Conservation (phyloP, 2,113 vertebrate genomes). For the Panthera tigris region DNA sequence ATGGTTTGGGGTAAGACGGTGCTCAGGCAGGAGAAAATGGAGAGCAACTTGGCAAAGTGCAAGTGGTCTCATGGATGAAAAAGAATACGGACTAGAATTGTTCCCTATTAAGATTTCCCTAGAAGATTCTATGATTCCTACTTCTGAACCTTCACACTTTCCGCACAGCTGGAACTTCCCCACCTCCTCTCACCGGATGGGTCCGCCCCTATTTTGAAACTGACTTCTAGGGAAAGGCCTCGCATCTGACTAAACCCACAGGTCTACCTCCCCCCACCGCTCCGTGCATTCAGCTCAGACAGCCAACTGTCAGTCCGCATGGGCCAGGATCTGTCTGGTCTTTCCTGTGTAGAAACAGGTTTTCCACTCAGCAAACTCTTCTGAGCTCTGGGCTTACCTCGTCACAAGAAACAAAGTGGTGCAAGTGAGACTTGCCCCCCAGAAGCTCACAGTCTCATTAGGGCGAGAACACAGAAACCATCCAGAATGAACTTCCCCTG, state of each 20-base stretch:
- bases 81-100: background rate
- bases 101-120: background rate
- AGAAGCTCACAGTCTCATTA: rapidly evolving
- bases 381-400: background rate
- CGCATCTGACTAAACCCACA: background rate
- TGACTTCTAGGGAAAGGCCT: conserved; percentile 53
- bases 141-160: conserved; percentile 55
- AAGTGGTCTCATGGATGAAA: rapidly evolving
- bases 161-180: conserved; percentile 68
- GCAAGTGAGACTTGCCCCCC: background rate
- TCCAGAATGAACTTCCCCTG: background rate
- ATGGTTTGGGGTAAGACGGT: background rate
- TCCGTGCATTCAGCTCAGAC: background rate
- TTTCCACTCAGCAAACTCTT: background rate
- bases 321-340: background rate
- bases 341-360: background rate
- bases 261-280: background rate
- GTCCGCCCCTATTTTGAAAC: conserved; percentile 59
- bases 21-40: background rate
- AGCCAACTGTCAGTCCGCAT: rapidly evolving
- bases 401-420: background rate
- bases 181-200: background rate
- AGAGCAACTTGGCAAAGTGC: background rate
- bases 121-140: conserved; percentile 1
- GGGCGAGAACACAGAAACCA: background rate